These are phyloP conservation scores for Sinonovacula constricta DNA, from an alignment of 1,140 invertebrate species.

Conservation along the genomic window DNA sequence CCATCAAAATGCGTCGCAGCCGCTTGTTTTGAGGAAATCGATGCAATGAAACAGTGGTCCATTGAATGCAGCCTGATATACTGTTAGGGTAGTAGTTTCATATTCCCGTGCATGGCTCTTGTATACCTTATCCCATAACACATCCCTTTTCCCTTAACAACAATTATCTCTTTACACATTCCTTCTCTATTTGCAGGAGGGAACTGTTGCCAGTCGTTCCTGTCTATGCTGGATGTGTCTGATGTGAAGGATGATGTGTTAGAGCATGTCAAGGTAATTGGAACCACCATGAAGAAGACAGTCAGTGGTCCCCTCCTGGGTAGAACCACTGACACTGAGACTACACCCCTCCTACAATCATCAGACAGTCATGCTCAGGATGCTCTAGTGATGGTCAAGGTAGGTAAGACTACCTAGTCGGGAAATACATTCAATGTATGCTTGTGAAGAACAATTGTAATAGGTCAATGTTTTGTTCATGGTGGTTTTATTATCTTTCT, in stretches of 20 bases:
- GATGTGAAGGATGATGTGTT: slow-evolving; percentile 95
- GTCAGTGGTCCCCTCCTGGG: slow-evolving; percentile 26
- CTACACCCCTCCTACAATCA: slow-evolving; percentile 1
- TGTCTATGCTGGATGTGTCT: slow-evolving; percentile 95
- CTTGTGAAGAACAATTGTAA: neutral
- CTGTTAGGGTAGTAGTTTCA: too few species aligned
- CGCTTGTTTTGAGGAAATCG: too few species aligned
- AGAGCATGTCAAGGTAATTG: slow-evolving; percentile 93
- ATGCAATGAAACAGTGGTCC: too few species aligned
- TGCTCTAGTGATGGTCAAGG: neutral
- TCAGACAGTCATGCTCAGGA: too few species aligned
- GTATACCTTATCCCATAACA: too few species aligned
- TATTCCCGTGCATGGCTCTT: too few species aligned
- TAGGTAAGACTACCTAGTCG: neutral
- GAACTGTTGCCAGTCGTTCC: slow-evolving; percentile 79
- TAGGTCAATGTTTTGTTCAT: neutral
- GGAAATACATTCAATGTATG: neutral
- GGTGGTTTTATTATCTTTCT: neutral
- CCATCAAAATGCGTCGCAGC: too few species aligned
- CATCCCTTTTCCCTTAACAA: too few species aligned
- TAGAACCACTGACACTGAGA: slow-evolving; percentile 4
- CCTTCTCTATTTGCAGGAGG: slow-evolving; percentile 12
- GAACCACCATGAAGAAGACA: slow-evolving; percentile 66
- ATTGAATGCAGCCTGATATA: too few species aligned
- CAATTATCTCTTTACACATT: too few species aligned